A percentile compares a stretch with the other conserved stretches of the same genome.
phyloP scores from a whole-genome alignment of 2,113 vertebrate species.

The Actenoides lindsayi region DNA sequence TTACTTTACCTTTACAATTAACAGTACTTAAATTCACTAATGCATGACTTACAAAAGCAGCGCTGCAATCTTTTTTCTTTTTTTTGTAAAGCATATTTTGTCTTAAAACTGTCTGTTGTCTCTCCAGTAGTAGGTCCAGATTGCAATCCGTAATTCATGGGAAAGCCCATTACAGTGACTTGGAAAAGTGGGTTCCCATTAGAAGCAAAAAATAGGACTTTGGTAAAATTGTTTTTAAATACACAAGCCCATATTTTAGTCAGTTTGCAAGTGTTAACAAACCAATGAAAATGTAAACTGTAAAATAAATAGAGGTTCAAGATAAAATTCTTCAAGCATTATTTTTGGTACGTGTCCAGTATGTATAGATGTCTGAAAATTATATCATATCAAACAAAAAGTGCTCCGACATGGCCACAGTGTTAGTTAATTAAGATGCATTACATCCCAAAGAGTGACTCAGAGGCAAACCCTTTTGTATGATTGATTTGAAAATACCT shows the following conservation, averaged over 20 bases:
- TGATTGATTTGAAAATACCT: background rate
- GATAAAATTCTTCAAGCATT: background rate
- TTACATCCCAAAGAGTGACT: background rate
- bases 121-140: background rate
- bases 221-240: background rate
- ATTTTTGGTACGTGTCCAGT: background rate
- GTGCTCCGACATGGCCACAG: background rate
- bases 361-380: background rate
- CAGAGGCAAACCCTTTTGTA: background rate
- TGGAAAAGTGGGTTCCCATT: background rate
- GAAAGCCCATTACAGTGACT: background rate
- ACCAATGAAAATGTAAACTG: background rate
- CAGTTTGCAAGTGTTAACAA: background rate
- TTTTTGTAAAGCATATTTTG: background rate
- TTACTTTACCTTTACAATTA: background rate
- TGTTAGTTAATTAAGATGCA: background rate
- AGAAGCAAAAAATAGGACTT: background rate
- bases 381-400: background rate
- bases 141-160: background rate
- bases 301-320: background rate
- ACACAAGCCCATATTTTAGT: background rate
- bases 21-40: background rate
- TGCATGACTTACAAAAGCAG: background rate
- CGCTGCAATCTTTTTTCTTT: background rate
- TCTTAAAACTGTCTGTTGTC: background rate